These are phyloP conservation scores for Drosophila subpulchrella DNA, from an alignment of 1,140 invertebrate genomes.

Conservation along the genomic window DNA sequence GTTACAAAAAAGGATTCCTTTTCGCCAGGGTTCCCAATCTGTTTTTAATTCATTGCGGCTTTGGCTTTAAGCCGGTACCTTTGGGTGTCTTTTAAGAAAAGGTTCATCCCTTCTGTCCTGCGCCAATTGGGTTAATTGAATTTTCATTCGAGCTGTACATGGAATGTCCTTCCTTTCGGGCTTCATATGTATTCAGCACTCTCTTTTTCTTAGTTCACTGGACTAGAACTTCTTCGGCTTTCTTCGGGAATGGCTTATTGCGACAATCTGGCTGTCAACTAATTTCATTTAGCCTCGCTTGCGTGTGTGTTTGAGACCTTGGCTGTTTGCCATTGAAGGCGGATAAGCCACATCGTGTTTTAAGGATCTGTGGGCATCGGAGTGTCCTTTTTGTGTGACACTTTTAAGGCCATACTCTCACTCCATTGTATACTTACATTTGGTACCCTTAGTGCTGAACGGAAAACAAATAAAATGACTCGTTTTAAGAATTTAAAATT, in stretches of 20 bases:
- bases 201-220: background rate
- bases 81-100: conserved; percentile 41
- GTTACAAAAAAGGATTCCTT: conserved; percentile 47
- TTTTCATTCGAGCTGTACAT: conserved; percentile 53
- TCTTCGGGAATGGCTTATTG: conserved; percentile 10
- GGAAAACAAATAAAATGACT: too few species aligned
- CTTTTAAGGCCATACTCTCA: too few species aligned
- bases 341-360: conserved; percentile 45
- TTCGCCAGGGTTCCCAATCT: conserved; percentile 41
- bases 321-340: conserved; percentile 32
- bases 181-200: background rate
- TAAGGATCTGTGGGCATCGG: background rate
- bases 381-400: too few species aligned
- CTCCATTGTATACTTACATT: too few species aligned
- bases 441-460: too few species aligned
- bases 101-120: conserved; percentile 19
- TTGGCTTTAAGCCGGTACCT: conserved; percentile 21
- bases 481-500: too few species aligned
- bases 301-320: conserved; percentile 26
- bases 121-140: conserved; percentile 74
- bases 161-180: background rate
- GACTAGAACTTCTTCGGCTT: conserved; percentile 12
- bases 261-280: conserved; percentile 69
- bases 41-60: conserved; percentile 59
- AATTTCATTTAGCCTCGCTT: conserved; percentile 62